Base-by-base conservation (phyloP, 2,888 invertebrate genomes). In the Scaeva pyrastri region DNA sequence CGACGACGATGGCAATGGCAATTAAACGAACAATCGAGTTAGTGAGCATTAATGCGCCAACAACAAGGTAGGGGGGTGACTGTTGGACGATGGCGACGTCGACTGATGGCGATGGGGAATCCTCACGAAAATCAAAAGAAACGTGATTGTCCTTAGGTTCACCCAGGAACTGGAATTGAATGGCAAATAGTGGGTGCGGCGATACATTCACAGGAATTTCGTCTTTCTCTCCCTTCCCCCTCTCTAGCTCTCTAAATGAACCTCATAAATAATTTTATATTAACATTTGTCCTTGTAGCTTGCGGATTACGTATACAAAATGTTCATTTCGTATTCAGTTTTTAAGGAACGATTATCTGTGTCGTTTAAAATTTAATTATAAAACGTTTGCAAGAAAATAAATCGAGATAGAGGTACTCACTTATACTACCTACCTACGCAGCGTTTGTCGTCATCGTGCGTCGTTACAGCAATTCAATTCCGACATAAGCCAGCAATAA, bases 201-300 rank as follows among this genome's bases (percentile, higher is more conserved):
- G 19, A 43, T 14, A 3, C 50, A 21, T 14, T 60, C 11, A 50
- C 7, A 39, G n/a, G 45, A 80, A 56, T 31, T 50, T 55, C 75
- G n/a, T n/a, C 31, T 31, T 31, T 31, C 31, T 31, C 31, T 31
- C 31, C 3, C 3, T 31, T 2, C 31, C 8, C 31, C 8, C 31
- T 31, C 6, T 31, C 52, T 52, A 23, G 7, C n/a, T 19, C 19
- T 36, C 16, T 3, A 36, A 41, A 23, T 14, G 19, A 50, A 31
- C 19, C 64, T 85, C 80, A 80, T 85, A 80, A 85, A 85, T 85
- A 76, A 80, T 85, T 80, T 85, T 75, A 79, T 84, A 64, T 70
- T 62, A 41, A 60, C 26, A 64, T 64, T 64, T 72, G 60, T 72
- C 58, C 84, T 85, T 75, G 41, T 71, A 75, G 36, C 74, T 60